Evolutionary conservation across 2,113 vertebrate genomes (phyloP), one percentile per base, ranked within the genome.

Genomic region (Aleadryas rufinucha): DNA sequence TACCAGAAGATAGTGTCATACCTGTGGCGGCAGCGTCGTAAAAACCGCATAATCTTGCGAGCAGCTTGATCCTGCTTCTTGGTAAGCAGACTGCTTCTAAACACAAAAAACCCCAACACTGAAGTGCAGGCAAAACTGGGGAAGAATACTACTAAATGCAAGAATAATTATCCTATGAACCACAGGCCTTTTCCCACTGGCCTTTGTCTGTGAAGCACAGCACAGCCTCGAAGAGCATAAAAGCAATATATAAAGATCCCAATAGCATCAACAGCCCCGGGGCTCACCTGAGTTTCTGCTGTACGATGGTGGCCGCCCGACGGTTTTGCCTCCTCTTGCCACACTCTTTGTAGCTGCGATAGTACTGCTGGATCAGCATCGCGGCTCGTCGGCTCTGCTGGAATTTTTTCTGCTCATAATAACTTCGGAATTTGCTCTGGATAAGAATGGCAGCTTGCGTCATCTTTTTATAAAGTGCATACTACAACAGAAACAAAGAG

Each of bases 401-500:
- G 95, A 99, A 99, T 97, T 98, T 99, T 87, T 99, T 99, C 97
- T 99, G 99, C 89, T 99, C 99, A 3, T 99, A 99, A 82, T 99
- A 99, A 97, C 99, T 99, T 97, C 99, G 99, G 98, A 99, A 99
- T 98, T 99, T 99, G 98, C 99, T 99, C 99, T 99, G 99, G 98
- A 99, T 99, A 88, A 99, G 99, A 98, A 99, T 99, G 99, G 99
- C 99, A 98, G 99, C 99, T 99, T 99, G 99, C 61, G 99, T 99
- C 99, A 99, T 99, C 99, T 99, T 99, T 98, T 99, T 99, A 98
- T 99, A 99, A 99, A 99, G 99, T 99, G 99, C 99, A 98, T 99
- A 99, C 99, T 99, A 98, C 77, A 88, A 95, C 70, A 97, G 94
- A 96, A 89, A 95, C 84, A 96, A 91, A 93, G 90, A 95, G 44